Evolutionary conservation across 2,888 invertebrate genomes (phyloP), one percentile per base, ranked within the genome.

Genomic region (Theodoxus fluviatilis): DNA sequence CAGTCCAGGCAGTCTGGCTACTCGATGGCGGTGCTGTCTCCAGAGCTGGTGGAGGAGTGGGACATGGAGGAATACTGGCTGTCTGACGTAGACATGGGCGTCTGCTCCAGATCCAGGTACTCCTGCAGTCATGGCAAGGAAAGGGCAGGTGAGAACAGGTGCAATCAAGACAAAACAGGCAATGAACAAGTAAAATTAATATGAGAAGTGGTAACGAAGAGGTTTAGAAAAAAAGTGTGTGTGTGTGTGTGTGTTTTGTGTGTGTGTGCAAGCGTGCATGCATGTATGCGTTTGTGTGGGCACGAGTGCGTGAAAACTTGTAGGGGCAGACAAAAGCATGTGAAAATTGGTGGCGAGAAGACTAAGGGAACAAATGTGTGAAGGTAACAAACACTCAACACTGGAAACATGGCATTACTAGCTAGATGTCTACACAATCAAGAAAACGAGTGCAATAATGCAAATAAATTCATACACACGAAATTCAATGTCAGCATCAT

Each of bases 91-190:
- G 82, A 83, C 69, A 78, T 79, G 31, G 80, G 75, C 67, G 81
- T 73, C 12, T 81, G 81, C 70, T 83, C 83, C 70, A 96, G 90
- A 86, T 96, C 95, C 83, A 96, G 88, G 86, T 96, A 96, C 86
- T 95, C 95, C 90, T 91, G 81, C 3, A 81, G 74, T 33, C 79
- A 73, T 68, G 68, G 33, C n/a, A 70, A 74, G 67, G 74, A 70
- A 35, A 71, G 68, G 35, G 12, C 57, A 15, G 25, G 3, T 43
- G 18, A 61, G 28, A 64, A 40, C n/a, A 2, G 25, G 4, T 67
- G 28, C 7, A 9, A 35, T 18, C n/a, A 18, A 59, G n/a, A n/a
- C 15, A 25, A 59, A 18, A 22, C 28, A 6, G 18, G n/a, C 59
- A 31, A 28, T 6, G 25, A 3, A n/a, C 6, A 66, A 47, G 37